These are phyloP conservation scores for Cryptops parisi DNA, from an alignment of 2,888 invertebrate genomes.

Conservation along the genomic window DNA sequence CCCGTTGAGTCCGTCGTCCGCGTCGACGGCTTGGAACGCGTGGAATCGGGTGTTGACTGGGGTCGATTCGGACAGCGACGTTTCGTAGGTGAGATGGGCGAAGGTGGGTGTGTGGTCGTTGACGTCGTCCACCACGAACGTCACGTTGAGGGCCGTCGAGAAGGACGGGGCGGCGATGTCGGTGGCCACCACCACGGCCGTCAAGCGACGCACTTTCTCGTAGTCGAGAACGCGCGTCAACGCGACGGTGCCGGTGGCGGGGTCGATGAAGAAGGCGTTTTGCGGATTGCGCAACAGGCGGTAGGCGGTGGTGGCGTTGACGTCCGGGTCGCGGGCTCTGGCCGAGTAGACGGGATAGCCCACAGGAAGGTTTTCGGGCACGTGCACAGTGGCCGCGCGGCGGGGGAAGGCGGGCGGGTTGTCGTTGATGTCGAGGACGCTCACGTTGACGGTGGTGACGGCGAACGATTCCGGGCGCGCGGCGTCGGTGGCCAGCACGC, in stretches of 20 bases:
- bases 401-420: conserved; percentile 65
- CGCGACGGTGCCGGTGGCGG: conserved; percentile 76
- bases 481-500: conserved; percentile 61
- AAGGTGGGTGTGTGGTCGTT: conserved; percentile 94
- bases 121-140: conserved; percentile 64
- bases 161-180: conserved; percentile 59
- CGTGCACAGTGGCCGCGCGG: conserved; percentile 59
- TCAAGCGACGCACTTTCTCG: conserved; percentile 23
- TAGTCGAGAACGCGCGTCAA: conserved; percentile 47
- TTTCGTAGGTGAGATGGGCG: conserved; percentile 80
- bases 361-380: conserved; percentile 80
- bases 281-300: conserved; percentile 63
- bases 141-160: conserved; percentile 56
- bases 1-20: conserved; percentile 68
- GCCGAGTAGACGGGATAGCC: conserved; percentile 85
- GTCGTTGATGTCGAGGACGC: conserved; percentile 76
- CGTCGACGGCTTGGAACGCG: conserved; percentile 74
- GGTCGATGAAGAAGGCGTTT: conserved; percentile 66
- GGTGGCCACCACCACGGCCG: conserved; percentile 66
- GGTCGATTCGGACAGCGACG: conserved; percentile 76
- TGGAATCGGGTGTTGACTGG: conserved; percentile 82
- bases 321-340: conserved; percentile 70
- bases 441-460: conserved; percentile 61
- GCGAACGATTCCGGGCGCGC: conserved; percentile 48
- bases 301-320: conserved; percentile 74